Evolutionary conservation across 2,797 vertebrate genomes (phyloP), one percentile per base, ranked within the genome.

Genomic region (Sebastes alutus): DNA sequence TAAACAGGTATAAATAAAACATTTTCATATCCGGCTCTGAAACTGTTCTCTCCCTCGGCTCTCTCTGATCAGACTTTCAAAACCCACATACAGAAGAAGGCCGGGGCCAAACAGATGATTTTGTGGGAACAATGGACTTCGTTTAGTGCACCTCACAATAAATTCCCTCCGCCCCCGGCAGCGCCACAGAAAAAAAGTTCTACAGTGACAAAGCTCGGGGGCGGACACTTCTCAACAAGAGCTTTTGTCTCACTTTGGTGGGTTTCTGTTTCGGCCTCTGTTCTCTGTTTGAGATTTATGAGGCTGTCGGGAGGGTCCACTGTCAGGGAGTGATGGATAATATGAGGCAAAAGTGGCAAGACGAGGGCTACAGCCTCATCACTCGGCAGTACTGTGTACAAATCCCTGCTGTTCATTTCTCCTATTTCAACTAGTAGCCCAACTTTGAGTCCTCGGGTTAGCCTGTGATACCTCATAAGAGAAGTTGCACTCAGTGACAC

Each of bases 221-320:
- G 90, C 81, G 90, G 91, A 92, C 80, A 85, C 85, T 71, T 87
- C 86, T 92, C 88, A 87, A 93, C 80, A 64, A 85, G 63, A 73
- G 86, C 92, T 90, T 94, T 94, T 95, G 89, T 95, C 85, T 88
- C 61, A 69, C 61, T 86, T 87, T 88, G 75, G 67, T 61, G 62
- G 54, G 87, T 84, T 92, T 93, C 81, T 84, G 66, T 89, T 83
- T 86, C 71, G 52, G 42, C 76, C 65, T 80, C 63, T 77, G 72
- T 89, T 84, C 70, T 77, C 80, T 59, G 80, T 81, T 82, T 66
- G 68, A 86, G 77, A 91, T 89, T 80, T 77, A 83, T 60, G 78
- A 63, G 66, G 61, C 56, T 78, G 78, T 82, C 68, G 72, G 73
- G 59, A 86, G 58, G 78, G 63, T 73, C 67, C 62, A 23, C 68